These are phyloP conservation scores for Lasioglossum zephyrum DNA, from an alignment of 2,888 invertebrate species.

Conservation along the genomic window DNA sequence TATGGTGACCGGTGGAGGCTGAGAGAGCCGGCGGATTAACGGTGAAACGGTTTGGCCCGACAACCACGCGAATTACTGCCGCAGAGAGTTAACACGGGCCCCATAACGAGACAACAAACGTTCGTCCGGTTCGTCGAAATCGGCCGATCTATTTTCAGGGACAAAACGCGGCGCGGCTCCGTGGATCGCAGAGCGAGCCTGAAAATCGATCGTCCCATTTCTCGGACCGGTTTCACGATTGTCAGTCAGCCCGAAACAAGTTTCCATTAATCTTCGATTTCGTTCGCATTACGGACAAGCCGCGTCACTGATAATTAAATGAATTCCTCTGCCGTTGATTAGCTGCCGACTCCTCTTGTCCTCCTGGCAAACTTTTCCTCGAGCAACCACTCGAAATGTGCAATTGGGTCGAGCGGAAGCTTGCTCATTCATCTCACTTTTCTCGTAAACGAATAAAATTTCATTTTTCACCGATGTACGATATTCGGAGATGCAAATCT, in stretches of 20 bases:
- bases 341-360: not conserved
- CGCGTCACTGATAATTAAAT: slow-evolving; percentile 32
- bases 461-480: no score
- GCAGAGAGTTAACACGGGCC: slow-evolving; percentile 9
- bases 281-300: slow-evolving; percentile 8
- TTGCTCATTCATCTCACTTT: no score
- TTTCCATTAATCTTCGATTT: slow-evolving; percentile 59
- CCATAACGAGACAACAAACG: slow-evolving; percentile 29
- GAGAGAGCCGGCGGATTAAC: slow-evolving; percentile 50
- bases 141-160: slow-evolving; percentile 35
- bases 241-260: slow-evolving; percentile 54
- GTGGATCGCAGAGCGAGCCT: slow-evolving; percentile 33
- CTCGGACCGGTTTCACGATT: slow-evolving; percentile 62
- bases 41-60: slow-evolving; percentile 41
- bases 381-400: not conserved
- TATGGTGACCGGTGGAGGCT: slow-evolving; percentile 17
- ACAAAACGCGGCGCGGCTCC: not conserved
- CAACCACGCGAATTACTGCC: slow-evolving; percentile 21
- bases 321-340: not conserved
- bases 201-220: slow-evolving; percentile 62
- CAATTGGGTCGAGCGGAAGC: not conserved
- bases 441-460: no score
- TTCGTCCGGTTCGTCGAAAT: not conserved
- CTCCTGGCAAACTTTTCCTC: not conserved
- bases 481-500: no score